These are phyloP conservation scores for Abrostola triplasia DNA, from an alignment of 2,888 invertebrate genomes.

Conservation along the genomic window DNA sequence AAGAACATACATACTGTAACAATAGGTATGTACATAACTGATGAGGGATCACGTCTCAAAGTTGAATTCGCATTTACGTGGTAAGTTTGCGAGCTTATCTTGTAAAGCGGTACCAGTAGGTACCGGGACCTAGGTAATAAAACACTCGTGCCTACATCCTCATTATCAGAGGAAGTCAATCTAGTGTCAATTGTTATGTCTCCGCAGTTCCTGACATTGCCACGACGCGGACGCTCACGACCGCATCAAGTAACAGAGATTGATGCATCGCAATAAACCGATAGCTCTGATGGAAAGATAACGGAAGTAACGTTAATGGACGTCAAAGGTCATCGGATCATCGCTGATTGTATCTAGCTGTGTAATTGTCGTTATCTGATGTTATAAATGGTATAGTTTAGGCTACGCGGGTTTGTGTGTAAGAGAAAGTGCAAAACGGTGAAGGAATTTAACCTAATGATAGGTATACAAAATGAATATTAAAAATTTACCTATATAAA, in stretches of 20 bases:
- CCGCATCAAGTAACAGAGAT: conserved; percentile 16
- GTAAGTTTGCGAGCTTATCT: too few relatives aligned
- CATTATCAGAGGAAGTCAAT: conserved; percentile 10
- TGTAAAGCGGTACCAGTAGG: too few relatives aligned
- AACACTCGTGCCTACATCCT: conserved; percentile 1
- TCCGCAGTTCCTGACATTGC: conserved; percentile 1
- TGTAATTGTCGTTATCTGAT: conserved; percentile 57
- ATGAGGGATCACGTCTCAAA: too few relatives aligned
- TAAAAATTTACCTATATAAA: too few relatives aligned
- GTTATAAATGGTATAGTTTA: conserved; percentile 14
- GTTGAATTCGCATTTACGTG: too few relatives aligned
- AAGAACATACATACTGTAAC: too few relatives aligned
- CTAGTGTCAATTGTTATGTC: conserved; percentile 12
- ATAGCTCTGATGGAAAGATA: conserved; percentile 17
- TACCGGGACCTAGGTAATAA: not conserved
- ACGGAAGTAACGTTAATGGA: conserved; percentile 26
- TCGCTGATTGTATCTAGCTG: conserved; percentile 38
- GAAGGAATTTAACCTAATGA: not conserved
- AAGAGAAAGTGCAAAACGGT: not conserved
- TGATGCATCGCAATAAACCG: conserved; percentile 33
- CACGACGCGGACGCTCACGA: conserved; percentile 21
- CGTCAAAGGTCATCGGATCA: conserved; percentile 51
- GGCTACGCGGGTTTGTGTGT: conserved; percentile 1
- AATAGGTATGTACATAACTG: too few relatives aligned
- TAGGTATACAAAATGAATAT: too few relatives aligned